phyloP scores from a whole-genome alignment of 2,888 invertebrate species.

The Scaptomyza parva region DNA sequence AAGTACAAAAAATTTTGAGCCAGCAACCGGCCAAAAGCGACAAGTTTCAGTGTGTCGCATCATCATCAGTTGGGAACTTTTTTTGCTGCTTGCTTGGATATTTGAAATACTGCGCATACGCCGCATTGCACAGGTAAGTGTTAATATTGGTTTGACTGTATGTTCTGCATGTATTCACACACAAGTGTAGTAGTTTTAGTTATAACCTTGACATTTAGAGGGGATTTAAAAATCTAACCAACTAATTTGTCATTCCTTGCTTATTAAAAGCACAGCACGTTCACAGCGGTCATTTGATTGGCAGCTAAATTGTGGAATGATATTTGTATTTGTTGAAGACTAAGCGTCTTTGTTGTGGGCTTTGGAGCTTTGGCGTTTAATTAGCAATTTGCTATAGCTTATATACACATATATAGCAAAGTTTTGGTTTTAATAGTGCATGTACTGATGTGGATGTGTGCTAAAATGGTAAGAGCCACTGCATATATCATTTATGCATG shows the following conservation, averaged over 20 bases:
- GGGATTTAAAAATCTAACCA: conserved; percentile 4
- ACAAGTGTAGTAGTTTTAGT: conserved; percentile 7
- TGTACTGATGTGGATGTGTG: conserved; percentile 31
- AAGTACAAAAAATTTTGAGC: conserved; percentile 36
- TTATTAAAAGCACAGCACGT: conserved; percentile 71
- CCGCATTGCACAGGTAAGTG: conserved; percentile 49
- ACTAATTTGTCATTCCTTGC: conserved; percentile 64
- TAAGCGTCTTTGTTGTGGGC: conserved; percentile 19
- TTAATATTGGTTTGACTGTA: conserved; percentile 11
- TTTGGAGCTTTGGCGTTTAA: conserved; percentile 57
- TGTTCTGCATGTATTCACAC: too few relatives aligned
- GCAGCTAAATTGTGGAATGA: conserved; percentile 71
- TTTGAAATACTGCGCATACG: conserved; percentile 51
- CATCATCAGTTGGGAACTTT: conserved; percentile 16
- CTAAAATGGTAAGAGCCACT: conserved; percentile 72
- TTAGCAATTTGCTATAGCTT: conserved; percentile 66
- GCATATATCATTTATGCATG: conserved; percentile 19
- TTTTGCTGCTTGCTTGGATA: conserved; percentile 36
- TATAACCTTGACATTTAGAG: conserved; percentile 74
- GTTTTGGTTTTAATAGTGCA: conserved; percentile 39
- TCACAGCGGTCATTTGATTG: conserved; percentile 63
- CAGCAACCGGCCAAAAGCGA: conserved; percentile 24
- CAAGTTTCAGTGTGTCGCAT: conserved; percentile 14
- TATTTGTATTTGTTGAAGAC: conserved; percentile 47
- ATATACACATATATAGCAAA: conserved; percentile 62